Evolutionary conservation across 1,140 invertebrate genomes (phyloP).

Genomic region (Leucophenga varia): DNA sequence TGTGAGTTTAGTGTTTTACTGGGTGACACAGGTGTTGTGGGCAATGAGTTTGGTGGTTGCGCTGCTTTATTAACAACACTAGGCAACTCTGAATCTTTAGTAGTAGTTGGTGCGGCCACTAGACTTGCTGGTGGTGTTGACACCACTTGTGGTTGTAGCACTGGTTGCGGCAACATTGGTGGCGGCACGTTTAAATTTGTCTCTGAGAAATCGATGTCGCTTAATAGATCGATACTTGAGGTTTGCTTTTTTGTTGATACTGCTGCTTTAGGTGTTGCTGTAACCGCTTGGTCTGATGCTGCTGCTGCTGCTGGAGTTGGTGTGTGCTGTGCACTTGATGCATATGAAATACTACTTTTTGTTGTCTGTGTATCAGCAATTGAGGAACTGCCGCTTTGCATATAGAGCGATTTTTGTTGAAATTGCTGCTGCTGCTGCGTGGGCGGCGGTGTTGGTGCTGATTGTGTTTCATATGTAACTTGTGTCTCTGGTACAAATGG

Average conservation of each 20-base stretch:
- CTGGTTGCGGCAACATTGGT: constrained; percentile 30
- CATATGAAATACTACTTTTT: constrained; percentile 38
- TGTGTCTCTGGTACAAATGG: too few relatives aligned
- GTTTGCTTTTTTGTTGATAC: constrained; percentile 44
- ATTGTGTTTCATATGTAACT: constrained; percentile 4
- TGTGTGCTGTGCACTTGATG: constrained; percentile 19
- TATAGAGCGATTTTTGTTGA: constrained; percentile 34
- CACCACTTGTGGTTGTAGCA: constrained; percentile 37
- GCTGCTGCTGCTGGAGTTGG: constrained; percentile 4
- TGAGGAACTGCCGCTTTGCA: constrained; percentile 39
- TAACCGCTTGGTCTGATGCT: constrained; percentile 2
- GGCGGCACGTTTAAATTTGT: constrained; percentile 21
- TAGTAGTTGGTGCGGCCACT: constrained; percentile 4
- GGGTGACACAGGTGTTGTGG: neutral
- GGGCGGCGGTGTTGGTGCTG: constrained; percentile 8
- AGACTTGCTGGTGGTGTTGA: constrained; percentile 29
- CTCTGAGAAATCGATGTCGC: constrained; percentile 70
- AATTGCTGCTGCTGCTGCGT: neutral
- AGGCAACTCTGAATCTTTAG: neutral
- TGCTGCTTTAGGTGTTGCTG: neutral
- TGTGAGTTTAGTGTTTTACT: too few relatives aligned
- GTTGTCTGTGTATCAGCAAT: constrained; percentile 47
- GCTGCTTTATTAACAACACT: constrained; percentile 1
- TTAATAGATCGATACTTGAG: constrained; percentile 73
- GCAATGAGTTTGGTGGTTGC: neutral